These are phyloP conservation scores for Sus cebifrons DNA, from an alignment of 2,797 vertebrate species.

Conservation along the genomic window DNA sequence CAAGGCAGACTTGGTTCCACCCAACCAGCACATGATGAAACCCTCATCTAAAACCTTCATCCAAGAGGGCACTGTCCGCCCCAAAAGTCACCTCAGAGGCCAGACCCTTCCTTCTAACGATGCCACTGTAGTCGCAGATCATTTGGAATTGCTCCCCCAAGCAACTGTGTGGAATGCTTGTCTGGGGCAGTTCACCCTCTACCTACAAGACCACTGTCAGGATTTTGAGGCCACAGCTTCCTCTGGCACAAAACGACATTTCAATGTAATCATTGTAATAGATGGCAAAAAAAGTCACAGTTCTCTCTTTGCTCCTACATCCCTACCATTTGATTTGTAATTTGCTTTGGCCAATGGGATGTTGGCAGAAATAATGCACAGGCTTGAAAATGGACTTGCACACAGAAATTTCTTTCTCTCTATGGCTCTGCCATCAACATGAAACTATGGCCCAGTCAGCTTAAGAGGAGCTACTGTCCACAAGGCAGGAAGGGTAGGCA, in stretches of 20 bases:
- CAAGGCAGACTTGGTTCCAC: slow-evolving; percentile 8
- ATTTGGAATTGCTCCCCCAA: neutral
- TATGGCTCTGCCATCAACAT: neutral
- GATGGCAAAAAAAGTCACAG: neutral
- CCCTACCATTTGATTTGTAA: neutral
- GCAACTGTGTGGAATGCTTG: neutral
- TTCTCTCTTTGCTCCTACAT: neutral
- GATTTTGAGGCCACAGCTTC: slow-evolving; percentile 23
- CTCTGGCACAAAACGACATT: neutral
- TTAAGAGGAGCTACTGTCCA: neutral
- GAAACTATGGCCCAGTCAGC: neutral
- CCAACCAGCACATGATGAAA: neutral
- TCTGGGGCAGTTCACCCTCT: neutral
- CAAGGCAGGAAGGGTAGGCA: too few species aligned
- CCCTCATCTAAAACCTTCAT: neutral
- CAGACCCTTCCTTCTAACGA: neutral
- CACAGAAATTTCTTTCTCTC: neutral
- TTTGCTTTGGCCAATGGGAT: neutral
- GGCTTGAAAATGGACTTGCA: neutral
- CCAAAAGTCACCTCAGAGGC: neutral
- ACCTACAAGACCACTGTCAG: neutral
- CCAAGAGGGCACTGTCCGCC: neutral
- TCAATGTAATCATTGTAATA: slow-evolving; percentile 1
- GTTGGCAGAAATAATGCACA: neutral
- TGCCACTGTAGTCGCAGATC: neutral